Base-by-base conservation (phyloP, 2,113 vertebrate genomes). In the Acinonyx jubatus region DNA sequence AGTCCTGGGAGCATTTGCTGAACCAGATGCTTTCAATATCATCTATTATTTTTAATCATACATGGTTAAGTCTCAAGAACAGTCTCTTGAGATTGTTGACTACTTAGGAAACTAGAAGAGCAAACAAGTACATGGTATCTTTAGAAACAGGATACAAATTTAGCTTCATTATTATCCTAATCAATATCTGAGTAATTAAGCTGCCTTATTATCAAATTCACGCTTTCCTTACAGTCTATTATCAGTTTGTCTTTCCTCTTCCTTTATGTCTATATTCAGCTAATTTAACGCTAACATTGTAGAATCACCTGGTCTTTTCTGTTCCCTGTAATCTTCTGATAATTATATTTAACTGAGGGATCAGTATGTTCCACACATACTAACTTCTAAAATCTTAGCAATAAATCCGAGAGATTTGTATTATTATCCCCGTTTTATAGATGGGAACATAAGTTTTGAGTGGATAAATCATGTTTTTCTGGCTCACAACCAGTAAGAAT, bases 181-280 rank as follows among this genome's bases (percentile, higher is more conserved):
- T 98, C 96, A 87, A 98, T 98, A 98, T 25, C 84, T 93, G 82
- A 97, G 93, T 98, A 98, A 98, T 98, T 98, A 97, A 97, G 96
- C 85, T 94, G 21, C 1, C 91, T 95, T 96, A 97, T 98, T 97
- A 97, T 97, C 94, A 98, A 98, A 97, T 98, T 84, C 93, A 97
- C 95, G 81, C 89, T 97, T 98, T 98, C 89, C 92, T 98, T 97
- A 97, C 87, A 84, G 96, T 97, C 83, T 98, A 91, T 97, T 97
- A 31, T 81, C 57, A 71, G 79, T 82, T 97, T 98, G 88, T 90
- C 97, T 98, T 94, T 76, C 80, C 78, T 96, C 71, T 96, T 97
- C 79, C 95, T 87, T 88, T 93, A 96, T 95, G 66, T 94, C 45
- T 86, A 57, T 52, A 33, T 97, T 91, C 88, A 69, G 52, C 36